Percentiles rank a stretch among this genome's conserved stretches.
Conservation (phyloP, 2,797 vertebrate species). For the Siniperca obscura region DNA sequence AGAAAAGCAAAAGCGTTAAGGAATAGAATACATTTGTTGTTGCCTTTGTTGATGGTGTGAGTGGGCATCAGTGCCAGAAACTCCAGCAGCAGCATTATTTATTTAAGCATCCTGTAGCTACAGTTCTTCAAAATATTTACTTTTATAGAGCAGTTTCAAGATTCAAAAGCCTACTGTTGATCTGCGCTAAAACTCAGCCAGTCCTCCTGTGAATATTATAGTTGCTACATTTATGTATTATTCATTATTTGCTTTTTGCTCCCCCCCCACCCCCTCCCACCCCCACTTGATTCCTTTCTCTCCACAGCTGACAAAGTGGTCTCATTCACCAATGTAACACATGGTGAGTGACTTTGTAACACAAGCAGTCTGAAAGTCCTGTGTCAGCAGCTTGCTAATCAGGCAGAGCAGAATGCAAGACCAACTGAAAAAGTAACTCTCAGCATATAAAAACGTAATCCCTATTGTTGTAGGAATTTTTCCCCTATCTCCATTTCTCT, state of each 20-base stretch:
- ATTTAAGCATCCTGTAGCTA: slow-evolving; percentile 71
- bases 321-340: slow-evolving; percentile 58
- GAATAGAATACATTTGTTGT: slow-evolving; percentile 44
- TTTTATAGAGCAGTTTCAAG: slow-evolving; percentile 66
- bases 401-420: slow-evolving; percentile 68
- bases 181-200: slow-evolving; percentile 61
- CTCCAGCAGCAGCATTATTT: slow-evolving; percentile 69
- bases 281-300: slow-evolving; percentile 41
- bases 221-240: slow-evolving; percentile 71
- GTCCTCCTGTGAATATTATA: slow-evolving; percentile 72
- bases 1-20: slow-evolving; percentile 17
- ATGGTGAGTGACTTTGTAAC: slow-evolving; percentile 81
- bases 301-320: slow-evolving; percentile 68
- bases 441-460: slow-evolving; percentile 79
- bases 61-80: slow-evolving; percentile 60
- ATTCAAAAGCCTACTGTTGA: slow-evolving; percentile 64
- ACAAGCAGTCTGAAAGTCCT: slow-evolving; percentile 63
- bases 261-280: not conserved
- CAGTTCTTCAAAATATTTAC: slow-evolving; percentile 74
- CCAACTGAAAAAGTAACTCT: slow-evolving; percentile 60
- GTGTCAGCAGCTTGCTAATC: slow-evolving; percentile 79
- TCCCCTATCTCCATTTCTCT: slow-evolving; percentile 39
- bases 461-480: slow-evolving; percentile 70
- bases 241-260: slow-evolving; percentile 70
- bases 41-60: slow-evolving; percentile 56